Base-by-base conservation (phyloP, 2,888 invertebrate genomes). In the Anthrax anthrax region DNA sequence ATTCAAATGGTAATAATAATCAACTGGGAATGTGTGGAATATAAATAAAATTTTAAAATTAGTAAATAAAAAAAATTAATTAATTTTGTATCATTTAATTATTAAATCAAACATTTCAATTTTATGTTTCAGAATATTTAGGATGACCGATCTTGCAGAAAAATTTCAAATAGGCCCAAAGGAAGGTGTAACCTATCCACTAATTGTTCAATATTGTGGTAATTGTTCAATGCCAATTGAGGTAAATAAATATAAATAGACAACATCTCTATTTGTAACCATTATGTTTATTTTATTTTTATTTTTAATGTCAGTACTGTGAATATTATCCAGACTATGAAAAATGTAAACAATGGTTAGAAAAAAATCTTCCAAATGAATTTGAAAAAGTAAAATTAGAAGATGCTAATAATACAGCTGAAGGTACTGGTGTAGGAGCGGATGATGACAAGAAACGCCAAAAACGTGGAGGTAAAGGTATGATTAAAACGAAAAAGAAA, bases 311-410 rank as follows among this genome's bases (percentile, higher is more conserved):
- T n/a, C n/a, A 90, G 86, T 98, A 96, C 66, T 97, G 97, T 69
- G 96, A 97, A 73, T 95, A 89, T 69, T 94, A 95, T 70, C 96
- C 96, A 12, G 92, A 92, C 67, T 91, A 90, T 65, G 96, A 95
- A 53, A 92, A 92, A 70, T 98, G 97, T 65, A 92, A 94, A 66
- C 84, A 84, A 55, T 98, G 97, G 97, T 70, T 97, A 53, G 92
- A 95, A 68, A 85, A 86, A 60, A 82, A 96, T 72, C 72, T 97
- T 53, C 96, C 97, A 1, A 84, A 84, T 40, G 88, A 94, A 65
- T 92, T 96, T 66, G 88, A 90, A 60, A 87, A 88, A 69, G 80
- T 88, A 2, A 84, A 84, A 72, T 72, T 52, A 4, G 67, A 65
- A 46, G 60, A 61, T 49, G 79, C n/a, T n/a, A n/a, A n/a, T n/a